Evolutionary conservation across 92 coral and sea anemone genomes (phyloP).

Genomic region (Scolanthus callimorphus): DNA sequence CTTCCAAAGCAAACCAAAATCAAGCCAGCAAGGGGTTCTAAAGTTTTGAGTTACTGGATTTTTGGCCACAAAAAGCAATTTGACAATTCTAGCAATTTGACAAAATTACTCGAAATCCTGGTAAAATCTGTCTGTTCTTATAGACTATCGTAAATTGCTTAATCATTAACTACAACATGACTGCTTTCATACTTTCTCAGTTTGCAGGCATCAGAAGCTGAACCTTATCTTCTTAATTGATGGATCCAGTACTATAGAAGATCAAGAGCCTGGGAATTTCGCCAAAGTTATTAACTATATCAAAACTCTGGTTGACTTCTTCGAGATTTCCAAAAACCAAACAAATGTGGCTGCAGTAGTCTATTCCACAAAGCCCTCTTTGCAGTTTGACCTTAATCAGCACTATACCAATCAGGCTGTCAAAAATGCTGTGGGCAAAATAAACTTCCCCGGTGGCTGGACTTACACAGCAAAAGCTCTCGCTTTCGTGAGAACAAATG

Average conservation of each 20-base stretch:
- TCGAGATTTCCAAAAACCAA: conserved; percentile 45
- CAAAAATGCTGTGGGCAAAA: conserved; percentile 30
- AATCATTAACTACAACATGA: too few relatives aligned
- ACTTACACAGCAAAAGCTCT: conserved; percentile 52
- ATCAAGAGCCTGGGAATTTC: conserved; percentile 56
- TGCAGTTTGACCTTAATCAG: conserved; percentile 34
- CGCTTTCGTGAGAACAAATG: conserved; percentile 17
- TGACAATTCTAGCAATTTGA: too few relatives aligned
- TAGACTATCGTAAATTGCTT: too few relatives aligned
- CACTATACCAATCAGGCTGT: conserved; percentile 13
- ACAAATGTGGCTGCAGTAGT: conserved; percentile 58
- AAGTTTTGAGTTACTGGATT: too few relatives aligned
- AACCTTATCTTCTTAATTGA: conserved; percentile 70
- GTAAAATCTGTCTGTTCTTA: background rate
- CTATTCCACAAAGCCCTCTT: conserved; percentile 32
- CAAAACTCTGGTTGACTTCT: conserved; percentile 44
- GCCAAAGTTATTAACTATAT: conserved; percentile 51
- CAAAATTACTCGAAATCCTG: too few relatives aligned
- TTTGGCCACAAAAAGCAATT: too few relatives aligned
- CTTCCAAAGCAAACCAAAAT: too few relatives aligned
- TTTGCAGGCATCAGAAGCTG: conserved; percentile 19
- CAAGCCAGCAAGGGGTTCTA: too few relatives aligned
- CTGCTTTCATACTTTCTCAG: background rate
- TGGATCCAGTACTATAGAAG: conserved; percentile 73
- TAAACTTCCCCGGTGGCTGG: conserved; percentile 44